These are phyloP conservation scores for Philaenus spumarius DNA, from an alignment of 1,140 invertebrate genomes.

Conservation along the genomic window DNA sequence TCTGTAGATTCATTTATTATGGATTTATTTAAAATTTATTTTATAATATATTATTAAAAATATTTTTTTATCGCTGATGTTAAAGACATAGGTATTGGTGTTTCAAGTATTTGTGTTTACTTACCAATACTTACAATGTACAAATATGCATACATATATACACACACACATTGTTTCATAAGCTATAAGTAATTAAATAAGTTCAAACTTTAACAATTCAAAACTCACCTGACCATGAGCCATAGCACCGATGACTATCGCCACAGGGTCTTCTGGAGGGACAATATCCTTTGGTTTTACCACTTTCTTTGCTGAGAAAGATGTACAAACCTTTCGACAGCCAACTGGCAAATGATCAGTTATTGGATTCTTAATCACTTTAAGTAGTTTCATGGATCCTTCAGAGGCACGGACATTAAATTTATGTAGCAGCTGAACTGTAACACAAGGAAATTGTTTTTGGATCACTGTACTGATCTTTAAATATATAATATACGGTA, in stretches of 20 bases:
- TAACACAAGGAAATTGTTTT: too few species aligned
- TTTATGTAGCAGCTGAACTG: slow-evolving; percentile 95
- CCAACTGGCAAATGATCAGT: slow-evolving; percentile 94
- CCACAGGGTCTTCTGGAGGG: slow-evolving; percentile 73
- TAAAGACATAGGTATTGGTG: too few species aligned
- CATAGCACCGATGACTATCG: slow-evolving; percentile 92
- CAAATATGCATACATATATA: slow-evolving; percentile 12
- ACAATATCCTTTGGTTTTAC: slow-evolving; percentile 74
- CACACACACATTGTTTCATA: too few species aligned
- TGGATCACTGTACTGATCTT: too few species aligned
- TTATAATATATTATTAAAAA: too few species aligned
- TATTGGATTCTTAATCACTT: slow-evolving; percentile 97
- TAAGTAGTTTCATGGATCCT: slow-evolving; percentile 82
- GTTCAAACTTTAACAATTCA: not conserved
- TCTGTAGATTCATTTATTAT: too few species aligned
- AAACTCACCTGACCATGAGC: slow-evolving; percentile 80
- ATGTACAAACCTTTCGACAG: slow-evolving; percentile 84
- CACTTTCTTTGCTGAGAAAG: slow-evolving; percentile 76
- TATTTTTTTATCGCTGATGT: too few species aligned
- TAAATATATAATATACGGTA: too few species aligned
- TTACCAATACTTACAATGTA: too few species aligned
- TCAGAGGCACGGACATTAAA: slow-evolving; percentile 86
- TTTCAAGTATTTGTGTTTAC: too few species aligned
- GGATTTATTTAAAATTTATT: too few species aligned
- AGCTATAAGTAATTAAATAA: too few species aligned